These are phyloP conservation scores for Scartelaos histophorus DNA, from an alignment of 2,113 vertebrate genomes.

Conservation along the genomic window DNA sequence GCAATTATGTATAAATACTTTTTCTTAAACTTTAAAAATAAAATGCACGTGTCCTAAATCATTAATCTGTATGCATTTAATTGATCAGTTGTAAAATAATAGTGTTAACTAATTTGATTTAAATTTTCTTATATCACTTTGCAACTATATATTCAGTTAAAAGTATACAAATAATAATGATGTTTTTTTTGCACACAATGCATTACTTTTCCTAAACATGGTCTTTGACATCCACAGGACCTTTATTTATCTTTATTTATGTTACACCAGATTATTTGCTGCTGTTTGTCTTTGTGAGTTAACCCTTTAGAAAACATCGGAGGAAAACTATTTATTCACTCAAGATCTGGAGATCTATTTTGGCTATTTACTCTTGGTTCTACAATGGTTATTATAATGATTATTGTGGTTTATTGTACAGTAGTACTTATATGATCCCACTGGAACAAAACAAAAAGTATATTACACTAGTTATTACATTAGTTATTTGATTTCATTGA, in stretches of 20 bases:
- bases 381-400: neutral
- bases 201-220: neutral
- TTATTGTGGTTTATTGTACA: neutral
- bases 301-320: neutral
- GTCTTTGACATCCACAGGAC: neutral
- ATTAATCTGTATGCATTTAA: neutral
- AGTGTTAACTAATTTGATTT: neutral
- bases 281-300: neutral
- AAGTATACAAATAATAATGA: neutral
- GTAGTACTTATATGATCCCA: neutral
- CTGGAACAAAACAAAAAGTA: neutral
- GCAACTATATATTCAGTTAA: neutral
- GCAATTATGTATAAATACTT: neutral
- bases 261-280: neutral
- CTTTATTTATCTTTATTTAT: slow-evolving; percentile 3
- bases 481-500: neutral
- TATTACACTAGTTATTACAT: neutral
- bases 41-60: neutral
- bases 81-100: neutral
- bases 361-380: slow-evolving; percentile 4
- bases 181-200: neutral
- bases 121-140: neutral
- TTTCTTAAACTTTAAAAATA: neutral
- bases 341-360: neutral
- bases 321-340: neutral